A percentile compares a stretch with the other conserved stretches of the same genome.
Conservation (phyloP, 2,888 invertebrate species). For the Hypena proboscidalis region DNA sequence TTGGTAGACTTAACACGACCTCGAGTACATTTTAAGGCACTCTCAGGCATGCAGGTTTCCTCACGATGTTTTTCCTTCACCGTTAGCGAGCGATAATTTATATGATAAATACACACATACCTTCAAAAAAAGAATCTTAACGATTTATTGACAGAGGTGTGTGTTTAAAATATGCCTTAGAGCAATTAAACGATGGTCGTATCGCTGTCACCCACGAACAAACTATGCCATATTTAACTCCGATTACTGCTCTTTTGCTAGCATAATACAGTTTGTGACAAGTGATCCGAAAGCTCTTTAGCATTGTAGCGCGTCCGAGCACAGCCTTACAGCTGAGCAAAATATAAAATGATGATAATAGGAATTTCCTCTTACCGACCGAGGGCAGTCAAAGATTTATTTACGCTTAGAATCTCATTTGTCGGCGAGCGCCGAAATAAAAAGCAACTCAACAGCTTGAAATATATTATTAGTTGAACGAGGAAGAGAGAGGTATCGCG, state of each 20-base stretch:
- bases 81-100: no score
- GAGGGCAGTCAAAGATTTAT: conserved; percentile 68
- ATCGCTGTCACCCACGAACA: conserved; percentile 21
- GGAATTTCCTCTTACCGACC: conserved; percentile 48
- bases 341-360: conserved; percentile 58
- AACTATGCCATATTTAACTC: conserved; percentile 39
- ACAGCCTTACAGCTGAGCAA: conserved; percentile 12
- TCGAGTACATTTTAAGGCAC: no score
- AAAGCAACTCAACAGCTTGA: conserved; percentile 76
- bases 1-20: no score
- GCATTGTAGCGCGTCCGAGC: conserved; percentile 2
- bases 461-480: conserved; percentile 76
- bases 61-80: no score
- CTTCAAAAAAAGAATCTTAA: no score
- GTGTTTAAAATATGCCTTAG: no score
- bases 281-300: conserved; percentile 4
- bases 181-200: conserved; percentile 19
- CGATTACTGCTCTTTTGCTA: conserved; percentile 32
- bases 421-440: conserved; percentile 67
- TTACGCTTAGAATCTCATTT: conserved; percentile 80
- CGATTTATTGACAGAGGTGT: no score
- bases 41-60: no score
- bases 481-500: conserved; percentile 50
- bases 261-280: conserved; percentile 21
- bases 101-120: no score